phyloP scores from a whole-genome alignment of 2,888 invertebrate species.

The Pinctada fucata region DNA sequence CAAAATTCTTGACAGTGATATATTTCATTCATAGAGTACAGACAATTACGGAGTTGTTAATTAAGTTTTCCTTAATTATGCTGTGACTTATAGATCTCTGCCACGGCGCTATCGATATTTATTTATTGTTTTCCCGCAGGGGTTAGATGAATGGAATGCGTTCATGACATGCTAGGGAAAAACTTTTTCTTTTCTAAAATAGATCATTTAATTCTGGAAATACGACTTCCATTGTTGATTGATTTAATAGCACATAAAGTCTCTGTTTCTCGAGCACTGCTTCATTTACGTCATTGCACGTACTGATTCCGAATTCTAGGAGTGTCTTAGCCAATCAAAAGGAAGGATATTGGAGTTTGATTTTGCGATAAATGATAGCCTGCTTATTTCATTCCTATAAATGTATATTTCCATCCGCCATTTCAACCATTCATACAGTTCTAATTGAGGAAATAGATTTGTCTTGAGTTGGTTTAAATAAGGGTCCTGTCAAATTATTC shows the following conservation, averaged over 20 bases:
- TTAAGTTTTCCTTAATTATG: too few relatives aligned
- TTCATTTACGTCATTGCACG: background rate
- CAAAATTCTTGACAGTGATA: too few relatives aligned
- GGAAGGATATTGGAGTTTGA: slow-evolving; percentile 12
- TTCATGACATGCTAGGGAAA: background rate
- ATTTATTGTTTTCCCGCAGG: too few relatives aligned
- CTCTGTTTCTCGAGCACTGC: background rate
- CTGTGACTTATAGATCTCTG: too few relatives aligned
- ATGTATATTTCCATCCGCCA: background rate
- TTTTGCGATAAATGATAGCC: background rate
- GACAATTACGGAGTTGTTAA: too few relatives aligned
- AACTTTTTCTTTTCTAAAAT: background rate
- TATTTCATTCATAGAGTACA: too few relatives aligned
- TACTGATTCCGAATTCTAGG: background rate
- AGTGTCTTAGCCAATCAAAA: background rate
- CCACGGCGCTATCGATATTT: too few relatives aligned
- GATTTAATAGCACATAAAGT: background rate
- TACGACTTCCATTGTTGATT: background rate
- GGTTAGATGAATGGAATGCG: background rate
- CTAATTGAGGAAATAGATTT: background rate
- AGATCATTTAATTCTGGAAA: slow-evolving; percentile 5
- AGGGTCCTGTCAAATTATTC: too few relatives aligned
- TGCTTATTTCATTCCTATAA: background rate
- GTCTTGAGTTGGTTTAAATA: too few relatives aligned
- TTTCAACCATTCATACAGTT: background rate